phyloP scores from a whole-genome alignment of 2,888 invertebrate species.

The Polyploca ridens region DNA sequence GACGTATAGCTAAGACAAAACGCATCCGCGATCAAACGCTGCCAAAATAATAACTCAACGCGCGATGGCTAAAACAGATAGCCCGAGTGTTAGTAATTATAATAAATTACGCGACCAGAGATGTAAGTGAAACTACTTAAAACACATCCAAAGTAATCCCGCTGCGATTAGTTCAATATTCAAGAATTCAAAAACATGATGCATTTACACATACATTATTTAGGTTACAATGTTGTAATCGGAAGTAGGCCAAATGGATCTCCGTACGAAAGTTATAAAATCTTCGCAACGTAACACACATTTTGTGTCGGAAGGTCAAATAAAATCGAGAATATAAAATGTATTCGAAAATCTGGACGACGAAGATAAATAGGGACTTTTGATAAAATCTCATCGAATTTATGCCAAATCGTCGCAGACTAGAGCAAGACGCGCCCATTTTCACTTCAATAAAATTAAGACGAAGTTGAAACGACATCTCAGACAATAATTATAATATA shows the following conservation, averaged over 20 bases:
- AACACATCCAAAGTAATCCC: slow-evolving; percentile 5
- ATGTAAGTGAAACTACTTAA: slow-evolving; percentile 14
- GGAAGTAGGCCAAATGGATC: slow-evolving; percentile 26
- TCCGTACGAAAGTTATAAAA: slow-evolving; percentile 1
- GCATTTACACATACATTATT: slow-evolving; percentile 20
- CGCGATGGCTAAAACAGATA: slow-evolving; percentile 48
- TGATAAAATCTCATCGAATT: slow-evolving; percentile 30
- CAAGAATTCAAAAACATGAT: slow-evolving; percentile 20
- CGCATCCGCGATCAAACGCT: slow-evolving; percentile 70
- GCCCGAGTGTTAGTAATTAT: slow-evolving; percentile 47
- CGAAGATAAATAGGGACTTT: slow-evolving; percentile 18
- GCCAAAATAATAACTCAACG: slow-evolving; percentile 72
- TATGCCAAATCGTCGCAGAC: slow-evolving; percentile 55
- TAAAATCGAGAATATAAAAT: background rate
- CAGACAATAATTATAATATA: slow-evolving; percentile 47
- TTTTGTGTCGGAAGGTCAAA: background rate
- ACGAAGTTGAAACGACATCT: slow-evolving; percentile 32
- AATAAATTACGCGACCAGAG: slow-evolving; percentile 36
- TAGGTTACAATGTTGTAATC: slow-evolving; percentile 36
- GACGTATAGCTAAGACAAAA: slow-evolving; percentile 65
- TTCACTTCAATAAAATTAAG: slow-evolving; percentile 35
- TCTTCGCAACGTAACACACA: background rate
- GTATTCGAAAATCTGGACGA: background rate
- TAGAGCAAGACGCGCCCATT: slow-evolving; percentile 49
- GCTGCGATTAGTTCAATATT: slow-evolving; percentile 14